Evolutionary conservation across 2,113 vertebrate genomes (phyloP).

Genomic region (Sorex araneus): DNA sequence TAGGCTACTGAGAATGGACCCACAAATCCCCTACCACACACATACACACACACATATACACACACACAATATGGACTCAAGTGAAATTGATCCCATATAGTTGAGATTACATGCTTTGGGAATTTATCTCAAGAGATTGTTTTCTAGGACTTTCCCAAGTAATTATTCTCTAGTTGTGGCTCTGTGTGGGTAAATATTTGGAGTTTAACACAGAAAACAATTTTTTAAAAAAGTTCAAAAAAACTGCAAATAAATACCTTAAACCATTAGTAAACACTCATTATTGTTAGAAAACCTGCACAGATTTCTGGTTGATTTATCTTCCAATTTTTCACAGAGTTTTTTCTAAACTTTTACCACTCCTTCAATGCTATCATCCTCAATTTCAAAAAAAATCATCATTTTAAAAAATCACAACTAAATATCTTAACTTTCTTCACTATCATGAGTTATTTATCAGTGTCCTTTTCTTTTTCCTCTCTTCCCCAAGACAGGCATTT

Average conservation of each 20-base stretch:
- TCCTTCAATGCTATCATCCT: not conserved
- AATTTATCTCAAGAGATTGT: conserved; percentile 42
- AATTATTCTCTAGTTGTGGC: not conserved
- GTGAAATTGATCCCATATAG: not conserved
- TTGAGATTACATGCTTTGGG: not conserved
- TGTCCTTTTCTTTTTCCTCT: not conserved
- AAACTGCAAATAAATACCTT: not conserved
- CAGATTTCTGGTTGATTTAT: not conserved
- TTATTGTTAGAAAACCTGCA: not conserved
- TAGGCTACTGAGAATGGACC: not conserved
- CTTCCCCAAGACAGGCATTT: not conserved
- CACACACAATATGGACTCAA: too few relatives aligned
- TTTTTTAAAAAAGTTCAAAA: not conserved
- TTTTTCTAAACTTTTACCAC: not conserved
- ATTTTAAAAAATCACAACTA: too few relatives aligned
- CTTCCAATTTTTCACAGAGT: not conserved
- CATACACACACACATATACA: too few relatives aligned
- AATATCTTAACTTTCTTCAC: not conserved
- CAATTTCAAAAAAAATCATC: not conserved
- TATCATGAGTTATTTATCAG: not conserved
- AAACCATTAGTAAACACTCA: not conserved
- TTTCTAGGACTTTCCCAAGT: not conserved
- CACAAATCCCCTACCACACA: too few relatives aligned
- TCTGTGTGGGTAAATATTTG: not conserved
- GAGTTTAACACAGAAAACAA: conserved; percentile 10